Evolutionary conservation across 2,113 vertebrate species (phyloP).

Genomic region (Solea solea): DNA sequence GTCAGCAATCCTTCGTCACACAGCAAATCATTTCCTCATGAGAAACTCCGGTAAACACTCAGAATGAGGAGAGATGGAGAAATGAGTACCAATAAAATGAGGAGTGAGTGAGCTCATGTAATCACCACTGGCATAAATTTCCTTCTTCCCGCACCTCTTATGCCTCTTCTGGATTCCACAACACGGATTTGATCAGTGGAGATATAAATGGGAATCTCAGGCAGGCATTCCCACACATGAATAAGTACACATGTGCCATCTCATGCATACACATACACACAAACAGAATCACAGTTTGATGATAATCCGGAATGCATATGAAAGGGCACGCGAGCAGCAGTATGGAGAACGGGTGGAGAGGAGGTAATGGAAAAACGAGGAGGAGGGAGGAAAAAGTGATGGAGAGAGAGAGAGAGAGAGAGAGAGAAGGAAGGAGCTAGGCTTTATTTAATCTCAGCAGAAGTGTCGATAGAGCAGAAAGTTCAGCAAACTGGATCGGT

Average conservation of each 20-base stretch:
- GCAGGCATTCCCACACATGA: slow-evolving; percentile 55
- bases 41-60: slow-evolving; percentile 14
- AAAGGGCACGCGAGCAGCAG: slow-evolving; percentile 54
- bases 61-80: slow-evolving; percentile 24
- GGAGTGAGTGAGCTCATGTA: slow-evolving; percentile 38
- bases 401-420: slow-evolving; percentile 46
- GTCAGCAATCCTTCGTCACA: slow-evolving; percentile 1
- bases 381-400: slow-evolving; percentile 35
- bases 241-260: slow-evolving; percentile 22
- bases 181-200: slow-evolving; percentile 68
- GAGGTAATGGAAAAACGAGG: slow-evolving; percentile 16
- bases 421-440: slow-evolving; percentile 38
- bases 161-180: slow-evolving; percentile 58
- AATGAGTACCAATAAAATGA: slow-evolving; percentile 39
- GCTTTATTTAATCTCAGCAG: slow-evolving; percentile 79
- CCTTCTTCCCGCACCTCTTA: slow-evolving; percentile 44
- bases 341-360: slow-evolving; percentile 48
- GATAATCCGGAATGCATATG: slow-evolving; percentile 69
- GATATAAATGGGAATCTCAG: slow-evolving; percentile 65
- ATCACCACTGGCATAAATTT: slow-evolving; percentile 42
- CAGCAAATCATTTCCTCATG: slow-evolving; percentile 27
- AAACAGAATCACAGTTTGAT: slow-evolving; percentile 58
- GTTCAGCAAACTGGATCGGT: slow-evolving; percentile 79
- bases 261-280: slow-evolving; percentile 66
- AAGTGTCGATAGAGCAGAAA: slow-evolving; percentile 80